A percentile compares a stretch with the other conserved stretches of the same genome.
Evolutionary conservation across 2,113 vertebrate species (phyloP).

Genomic region (Crotalus tigris): DNA sequence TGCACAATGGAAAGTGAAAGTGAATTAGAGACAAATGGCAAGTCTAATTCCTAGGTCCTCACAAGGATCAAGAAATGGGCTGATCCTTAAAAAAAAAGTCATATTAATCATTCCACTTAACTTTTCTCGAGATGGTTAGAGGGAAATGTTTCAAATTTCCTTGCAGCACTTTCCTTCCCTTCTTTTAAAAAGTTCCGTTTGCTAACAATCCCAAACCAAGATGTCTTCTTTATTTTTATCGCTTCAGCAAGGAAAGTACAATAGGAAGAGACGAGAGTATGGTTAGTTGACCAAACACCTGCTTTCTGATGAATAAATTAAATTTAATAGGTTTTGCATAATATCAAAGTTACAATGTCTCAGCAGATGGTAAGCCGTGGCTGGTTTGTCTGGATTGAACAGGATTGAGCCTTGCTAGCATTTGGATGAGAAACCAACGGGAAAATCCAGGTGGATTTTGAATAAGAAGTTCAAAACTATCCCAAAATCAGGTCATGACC

Average conservation of each 20-base stretch:
- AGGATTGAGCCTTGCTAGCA: background rate
- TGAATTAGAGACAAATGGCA: background rate
- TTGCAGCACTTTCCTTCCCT: background rate
- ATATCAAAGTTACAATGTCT: background rate
- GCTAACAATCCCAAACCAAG: background rate
- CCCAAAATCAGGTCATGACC: background rate
- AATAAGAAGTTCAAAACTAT: background rate
- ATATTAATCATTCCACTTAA: background rate
- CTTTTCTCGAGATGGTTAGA: background rate
- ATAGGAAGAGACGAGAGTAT: background rate
- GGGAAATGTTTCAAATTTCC: background rate
- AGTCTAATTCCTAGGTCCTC: background rate
- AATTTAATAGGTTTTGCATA: background rate
- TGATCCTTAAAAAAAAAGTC: background rate
- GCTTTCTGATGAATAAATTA: constrained; percentile 11
- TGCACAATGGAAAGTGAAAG: background rate
- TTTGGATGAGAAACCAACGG: background rate
- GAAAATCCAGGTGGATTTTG: background rate
- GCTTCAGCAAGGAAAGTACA: background rate
- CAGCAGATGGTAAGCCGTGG: background rate
- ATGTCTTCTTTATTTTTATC: background rate
- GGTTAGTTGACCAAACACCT: background rate
- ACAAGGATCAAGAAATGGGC: background rate
- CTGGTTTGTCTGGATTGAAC: background rate
- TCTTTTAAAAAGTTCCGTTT: background rate